Conservation (phyloP, 2,888 invertebrate species). For the Trachelus iudaicus region DNA sequence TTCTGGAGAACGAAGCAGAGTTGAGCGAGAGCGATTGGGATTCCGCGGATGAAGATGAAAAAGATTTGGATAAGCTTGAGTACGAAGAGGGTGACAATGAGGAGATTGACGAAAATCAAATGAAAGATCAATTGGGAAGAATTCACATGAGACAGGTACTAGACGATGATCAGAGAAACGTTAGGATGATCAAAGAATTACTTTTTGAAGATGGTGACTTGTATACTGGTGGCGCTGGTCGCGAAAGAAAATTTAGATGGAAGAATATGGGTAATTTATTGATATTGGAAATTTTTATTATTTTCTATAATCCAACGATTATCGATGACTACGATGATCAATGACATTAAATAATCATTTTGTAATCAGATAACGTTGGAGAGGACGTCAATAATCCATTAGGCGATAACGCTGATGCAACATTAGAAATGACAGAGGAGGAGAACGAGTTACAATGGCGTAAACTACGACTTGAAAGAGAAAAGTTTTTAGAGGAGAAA, state of each 20-base stretch:
- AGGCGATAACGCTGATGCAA: slow-evolving; percentile 60
- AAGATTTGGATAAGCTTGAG: slow-evolving; percentile 82
- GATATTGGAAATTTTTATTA: slow-evolving; percentile 16
- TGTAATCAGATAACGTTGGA: slow-evolving; percentile 53
- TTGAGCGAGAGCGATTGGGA: slow-evolving; percentile 91
- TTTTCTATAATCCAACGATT: background rate
- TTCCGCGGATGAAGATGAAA: slow-evolving; percentile 89
- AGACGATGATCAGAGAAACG: slow-evolving; percentile 89
- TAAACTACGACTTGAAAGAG: slow-evolving; percentile 81
- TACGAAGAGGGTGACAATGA: slow-evolving; percentile 88
- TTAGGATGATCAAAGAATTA: slow-evolving; percentile 85
- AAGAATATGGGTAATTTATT: slow-evolving; percentile 75
- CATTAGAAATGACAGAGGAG: slow-evolving; percentile 74
- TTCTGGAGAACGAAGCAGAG: slow-evolving; percentile 92
- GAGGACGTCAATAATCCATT: slow-evolving; percentile 57
- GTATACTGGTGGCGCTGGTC: slow-evolving; percentile 78
- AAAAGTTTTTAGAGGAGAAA: slow-evolving; percentile 76
- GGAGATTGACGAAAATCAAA: slow-evolving; percentile 80
- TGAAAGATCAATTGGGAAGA: slow-evolving; percentile 82
- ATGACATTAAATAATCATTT: background rate
- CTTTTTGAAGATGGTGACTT: slow-evolving; percentile 91
- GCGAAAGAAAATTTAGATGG: slow-evolving; percentile 89
- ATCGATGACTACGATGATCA: background rate
- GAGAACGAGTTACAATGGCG: slow-evolving; percentile 83
- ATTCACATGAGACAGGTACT: slow-evolving; percentile 88